Evolutionary conservation across 2,888 invertebrate genomes (phyloP), one percentile per base, ranked within the genome.

Genomic region (Drosophila pegasa): DNA sequence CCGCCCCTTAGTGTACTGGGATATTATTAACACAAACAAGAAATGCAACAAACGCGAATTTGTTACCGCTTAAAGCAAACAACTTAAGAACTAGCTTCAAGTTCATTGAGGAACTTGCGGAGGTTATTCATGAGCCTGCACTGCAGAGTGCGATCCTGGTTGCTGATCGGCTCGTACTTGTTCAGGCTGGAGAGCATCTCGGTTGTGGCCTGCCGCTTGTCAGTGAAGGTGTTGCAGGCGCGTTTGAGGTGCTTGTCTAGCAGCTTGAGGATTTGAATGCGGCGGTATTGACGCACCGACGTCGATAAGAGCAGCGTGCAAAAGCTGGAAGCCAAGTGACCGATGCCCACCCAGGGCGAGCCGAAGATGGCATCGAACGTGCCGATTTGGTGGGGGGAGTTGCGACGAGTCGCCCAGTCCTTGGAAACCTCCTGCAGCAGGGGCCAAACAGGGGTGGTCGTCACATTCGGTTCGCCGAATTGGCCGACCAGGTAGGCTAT

Each of bases 401-500:
- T 67, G 43, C 73, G 75, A 1, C 33, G 56, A 0, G 2, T 41
- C 1, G 59, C 29, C 83, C 87, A 86, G 9, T 83, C 48, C 10
- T 54, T 1, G 9, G 70, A 16, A 5, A 59, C 61, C 1, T 14
- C 18, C 1, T 61, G 41, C 0, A 83, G 35, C 33, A 82, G 10
- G 1, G 65, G 43, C 65, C 73, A 67, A 1, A 80, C 41, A 0
- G 25, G 8, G 0, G 38, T 61, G 2, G 18, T 10, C 1, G 25
- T 62, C 4, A 63, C 33, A 12, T 63, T 25, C 6, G 27, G 2
- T 10, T 40, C 57, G 9, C 35, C 29, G 5, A 67, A 68, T 4
- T 82, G 83, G 8, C 38, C 25, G 9, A 82, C 47, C 47, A 88
- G 35, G 40, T 69, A 64, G 16, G 63, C 68, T 6, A 86, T 40